Percentiles rank a stretch among this genome's conserved stretches.
Conservation (phyloP, 2,888 invertebrate genomes). For the Acrobasis repandana region DNA sequence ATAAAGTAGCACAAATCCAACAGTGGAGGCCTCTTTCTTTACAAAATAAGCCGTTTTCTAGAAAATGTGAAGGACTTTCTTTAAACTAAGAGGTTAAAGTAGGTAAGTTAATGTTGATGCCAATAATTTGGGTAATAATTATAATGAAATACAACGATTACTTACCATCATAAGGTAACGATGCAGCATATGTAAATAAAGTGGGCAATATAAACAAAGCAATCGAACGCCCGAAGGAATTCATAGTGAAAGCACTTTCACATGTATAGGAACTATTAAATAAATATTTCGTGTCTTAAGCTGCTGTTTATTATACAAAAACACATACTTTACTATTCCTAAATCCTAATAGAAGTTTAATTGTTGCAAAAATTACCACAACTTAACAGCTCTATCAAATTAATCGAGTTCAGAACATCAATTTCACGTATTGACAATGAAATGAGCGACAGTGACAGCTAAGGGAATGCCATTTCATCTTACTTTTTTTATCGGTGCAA, state of each 20-base stretch:
- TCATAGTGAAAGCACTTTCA: conserved; percentile 1
- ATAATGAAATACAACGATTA: conserved; percentile 6
- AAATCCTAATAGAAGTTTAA: background rate
- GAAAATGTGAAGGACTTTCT: too few species aligned
- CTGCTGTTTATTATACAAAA: background rate
- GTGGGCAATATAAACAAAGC: conserved; percentile 38
- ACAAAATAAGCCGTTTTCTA: too few species aligned
- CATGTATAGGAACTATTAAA: background rate
- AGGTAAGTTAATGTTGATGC: too few species aligned
- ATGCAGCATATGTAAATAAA: conserved; percentile 41
- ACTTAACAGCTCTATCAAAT: background rate
- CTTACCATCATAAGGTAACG: conserved; percentile 64
- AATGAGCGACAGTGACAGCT: too few species aligned
- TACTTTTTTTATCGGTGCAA: too few species aligned
- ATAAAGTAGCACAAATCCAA: too few species aligned
- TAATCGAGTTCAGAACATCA: too few species aligned
- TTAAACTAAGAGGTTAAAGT: too few species aligned
- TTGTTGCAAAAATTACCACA: background rate
- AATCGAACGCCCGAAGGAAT: background rate
- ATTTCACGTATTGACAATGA: too few species aligned
- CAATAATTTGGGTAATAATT: too few species aligned
- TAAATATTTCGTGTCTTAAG: background rate
- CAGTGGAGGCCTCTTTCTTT: too few species aligned
- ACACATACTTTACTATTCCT: conserved; percentile 3
- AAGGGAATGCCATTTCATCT: too few species aligned